Evolutionary conservation across 1,140 invertebrate genomes (phyloP).

Genomic region (Caerostris extrusa): DNA sequence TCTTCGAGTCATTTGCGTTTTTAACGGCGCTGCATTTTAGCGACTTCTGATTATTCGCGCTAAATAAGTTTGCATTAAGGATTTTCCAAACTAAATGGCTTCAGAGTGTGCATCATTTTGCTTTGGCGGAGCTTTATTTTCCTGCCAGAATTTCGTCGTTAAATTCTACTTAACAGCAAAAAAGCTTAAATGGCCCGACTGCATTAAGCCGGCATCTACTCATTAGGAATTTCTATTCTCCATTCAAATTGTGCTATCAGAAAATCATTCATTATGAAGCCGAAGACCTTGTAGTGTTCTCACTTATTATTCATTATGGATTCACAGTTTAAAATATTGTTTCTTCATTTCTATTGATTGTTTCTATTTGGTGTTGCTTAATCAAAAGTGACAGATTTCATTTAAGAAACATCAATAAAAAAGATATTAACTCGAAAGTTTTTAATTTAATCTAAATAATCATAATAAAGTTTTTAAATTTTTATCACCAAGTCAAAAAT

Average conservation of each 20-base stretch:
- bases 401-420: no score
- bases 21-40: not conserved
- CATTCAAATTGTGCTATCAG: constrained; percentile 15
- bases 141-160: not conserved
- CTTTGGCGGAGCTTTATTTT: not conserved
- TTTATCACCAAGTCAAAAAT: no score
- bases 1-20: not conserved
- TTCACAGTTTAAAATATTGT: not conserved
- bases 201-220: not conserved
- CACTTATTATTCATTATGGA: not conserved
- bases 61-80: not conserved
- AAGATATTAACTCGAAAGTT: no score
- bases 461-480: no score
- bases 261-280: not conserved
- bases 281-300: not conserved
- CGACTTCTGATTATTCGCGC: not conserved
- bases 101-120: not conserved
- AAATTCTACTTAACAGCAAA: constrained; percentile 32
- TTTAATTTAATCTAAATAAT: no score
- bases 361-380: no score
- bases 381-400: no score
- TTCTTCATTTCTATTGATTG: no score
- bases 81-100: not conserved
- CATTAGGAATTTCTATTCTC: not conserved
- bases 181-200: not conserved